Conservation (phyloP, 2,797 vertebrate species). For the Betta splendens region DNA sequence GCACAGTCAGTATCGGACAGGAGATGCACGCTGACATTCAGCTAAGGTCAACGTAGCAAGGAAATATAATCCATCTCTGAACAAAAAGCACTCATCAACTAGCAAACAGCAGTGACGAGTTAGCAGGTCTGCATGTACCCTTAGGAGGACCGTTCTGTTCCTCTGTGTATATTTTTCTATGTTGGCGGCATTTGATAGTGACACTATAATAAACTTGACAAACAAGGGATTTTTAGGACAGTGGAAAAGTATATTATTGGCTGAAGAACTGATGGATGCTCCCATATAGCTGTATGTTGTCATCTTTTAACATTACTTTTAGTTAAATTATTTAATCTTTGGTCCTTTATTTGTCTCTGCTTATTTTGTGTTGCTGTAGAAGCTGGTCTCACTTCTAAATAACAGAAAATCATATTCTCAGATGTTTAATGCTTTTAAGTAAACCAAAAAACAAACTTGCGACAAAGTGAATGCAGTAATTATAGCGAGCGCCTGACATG, state of each 20-base stretch:
- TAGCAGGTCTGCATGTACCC: slow-evolving; percentile 52
- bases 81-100: slow-evolving; percentile 55
- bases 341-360: too few relatives aligned
- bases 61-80: slow-evolving; percentile 67
- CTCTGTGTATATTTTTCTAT: slow-evolving; percentile 22
- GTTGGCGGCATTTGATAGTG: slow-evolving; percentile 42
- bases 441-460: background rate
- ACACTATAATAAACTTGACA: slow-evolving; percentile 27
- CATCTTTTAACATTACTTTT: background rate
- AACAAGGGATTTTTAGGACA: slow-evolving; percentile 12
- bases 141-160: slow-evolving; percentile 51
- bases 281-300: background rate
- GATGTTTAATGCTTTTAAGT: too few relatives aligned
- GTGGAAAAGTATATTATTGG: slow-evolving; percentile 10
- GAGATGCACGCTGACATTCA: slow-evolving; percentile 75
- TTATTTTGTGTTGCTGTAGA: too few relatives aligned
- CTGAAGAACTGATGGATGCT: background rate
- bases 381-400: too few relatives aligned
- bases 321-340: too few relatives aligned
- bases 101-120: slow-evolving; percentile 45
- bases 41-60: slow-evolving; percentile 68
- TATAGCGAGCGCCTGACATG: background rate
- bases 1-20: slow-evolving; percentile 66
- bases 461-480: background rate
- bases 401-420: too few relatives aligned